phyloP scores from a whole-genome alignment of 2,888 invertebrate species.

The Homarus gammarus region DNA sequence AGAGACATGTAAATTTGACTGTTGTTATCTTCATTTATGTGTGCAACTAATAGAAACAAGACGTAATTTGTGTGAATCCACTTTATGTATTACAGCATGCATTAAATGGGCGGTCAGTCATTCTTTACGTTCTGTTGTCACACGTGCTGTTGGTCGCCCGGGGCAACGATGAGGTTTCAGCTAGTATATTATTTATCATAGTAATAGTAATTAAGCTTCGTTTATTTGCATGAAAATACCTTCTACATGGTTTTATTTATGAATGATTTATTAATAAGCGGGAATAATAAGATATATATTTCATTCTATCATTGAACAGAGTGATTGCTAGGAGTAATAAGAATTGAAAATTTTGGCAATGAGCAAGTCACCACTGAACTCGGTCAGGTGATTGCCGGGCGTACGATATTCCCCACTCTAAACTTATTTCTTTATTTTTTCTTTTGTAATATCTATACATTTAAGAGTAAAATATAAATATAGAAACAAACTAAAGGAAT shows the following conservation, averaged over 20 bases:
- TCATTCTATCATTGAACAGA: too few species aligned
- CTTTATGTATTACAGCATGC: too few species aligned
- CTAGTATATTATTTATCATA: neutral
- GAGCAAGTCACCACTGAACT: neutral
- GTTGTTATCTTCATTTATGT: too few species aligned
- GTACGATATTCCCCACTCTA: neutral
- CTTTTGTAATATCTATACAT: neutral
- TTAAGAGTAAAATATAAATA: neutral
- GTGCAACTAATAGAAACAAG: too few species aligned
- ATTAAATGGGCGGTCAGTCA: neutral
- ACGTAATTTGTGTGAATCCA: too few species aligned
- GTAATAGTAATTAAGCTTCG: neutral
- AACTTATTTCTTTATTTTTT: neutral
- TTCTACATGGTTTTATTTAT: neutral
- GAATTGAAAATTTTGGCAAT: conserved; percentile 20
- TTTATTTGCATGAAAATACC: neutral
- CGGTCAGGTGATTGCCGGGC: conserved; percentile 43
- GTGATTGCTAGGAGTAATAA: neutral
- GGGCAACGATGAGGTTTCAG: neutral
- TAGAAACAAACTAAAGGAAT: neutral
- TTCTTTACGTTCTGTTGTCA: neutral
- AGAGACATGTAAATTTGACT: too few species aligned
- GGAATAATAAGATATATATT: too few species aligned
- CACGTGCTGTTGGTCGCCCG: conserved; percentile 18
- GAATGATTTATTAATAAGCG: too few species aligned